Percentiles rank a stretch among this genome's conserved stretches.
phyloP scores from a whole-genome alignment of 2,888 invertebrate genomes.

The Agrotis exclamationis region DNA sequence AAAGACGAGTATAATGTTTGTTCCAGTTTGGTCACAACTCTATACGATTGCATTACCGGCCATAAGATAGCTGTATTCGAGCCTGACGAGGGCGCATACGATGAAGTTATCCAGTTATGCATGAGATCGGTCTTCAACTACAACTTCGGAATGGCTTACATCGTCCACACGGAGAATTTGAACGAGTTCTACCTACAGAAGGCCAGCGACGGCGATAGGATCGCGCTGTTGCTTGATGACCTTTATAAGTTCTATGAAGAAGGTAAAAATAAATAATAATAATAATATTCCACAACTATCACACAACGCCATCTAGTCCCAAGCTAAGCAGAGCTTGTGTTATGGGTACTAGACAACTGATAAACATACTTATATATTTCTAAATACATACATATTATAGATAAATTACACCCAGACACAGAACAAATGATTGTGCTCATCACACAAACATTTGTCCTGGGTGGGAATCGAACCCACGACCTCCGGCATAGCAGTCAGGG shows the following conservation, averaged over 20 bases:
- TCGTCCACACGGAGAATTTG: conserved; percentile 91
- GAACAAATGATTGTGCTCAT: no score
- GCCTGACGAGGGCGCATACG: conserved; percentile 90
- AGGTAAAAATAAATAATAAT: no score
- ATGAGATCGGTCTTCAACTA: conserved; percentile 92
- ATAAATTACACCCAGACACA: no score
- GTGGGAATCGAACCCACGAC: no score
- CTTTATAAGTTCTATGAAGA: conserved; percentile 91
- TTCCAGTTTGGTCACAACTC: conserved; percentile 92
- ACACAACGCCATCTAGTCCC: no score
- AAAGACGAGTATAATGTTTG: conserved; percentile 17
- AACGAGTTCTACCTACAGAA: conserved; percentile 93
- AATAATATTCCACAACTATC: no score
- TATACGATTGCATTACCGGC: conserved; percentile 90
- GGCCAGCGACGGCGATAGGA: conserved; percentile 83
- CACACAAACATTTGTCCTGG: no score
- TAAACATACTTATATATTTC: no score
- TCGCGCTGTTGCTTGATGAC: conserved; percentile 91
- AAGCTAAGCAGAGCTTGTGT: no score
- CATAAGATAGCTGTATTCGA: conserved; percentile 87
- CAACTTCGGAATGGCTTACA: conserved; percentile 90
- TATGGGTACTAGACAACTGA: no score
- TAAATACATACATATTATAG: no score
- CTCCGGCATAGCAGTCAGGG: no score
- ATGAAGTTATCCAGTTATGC: conserved; percentile 90